Percentiles rank a stretch among this genome's conserved stretches.
These are phyloP conservation scores for Procambarus clarkii DNA, from an alignment of 1,140 invertebrate genomes.

Conservation along the genomic window DNA sequence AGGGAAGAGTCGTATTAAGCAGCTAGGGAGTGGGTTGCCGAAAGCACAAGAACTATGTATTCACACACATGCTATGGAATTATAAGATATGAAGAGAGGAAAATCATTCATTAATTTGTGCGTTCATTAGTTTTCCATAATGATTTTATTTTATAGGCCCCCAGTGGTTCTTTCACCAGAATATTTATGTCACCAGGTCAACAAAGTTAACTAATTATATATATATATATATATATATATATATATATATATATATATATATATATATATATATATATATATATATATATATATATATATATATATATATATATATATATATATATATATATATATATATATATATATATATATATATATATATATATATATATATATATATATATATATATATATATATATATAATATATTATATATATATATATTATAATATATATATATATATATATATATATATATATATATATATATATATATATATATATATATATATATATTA, in stretches of 20 bases:
- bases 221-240: not conserved
- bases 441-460: too few species aligned
- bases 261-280: not conserved
- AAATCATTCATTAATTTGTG: not conserved
- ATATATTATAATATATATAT: not conserved
- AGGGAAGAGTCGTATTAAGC: not conserved
- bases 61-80: not conserved
- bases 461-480: too few species aligned
- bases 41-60: constrained; percentile 7
- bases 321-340: too few species aligned
- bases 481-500: too few species aligned
- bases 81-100: not conserved
- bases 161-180: not conserved
- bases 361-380: too few species aligned
- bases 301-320: too few species aligned
- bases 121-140: not conserved
- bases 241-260: not conserved
- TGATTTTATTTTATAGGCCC: not conserved
- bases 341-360: too few species aligned
- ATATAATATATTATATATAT: not conserved
- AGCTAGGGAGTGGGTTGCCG: not conserved
- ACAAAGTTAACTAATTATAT: too few species aligned
- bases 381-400: too few species aligned
- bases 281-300: too few species aligned
- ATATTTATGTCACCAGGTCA: not conserved